Percentiles rank a stretch among this genome's conserved stretches.
Evolutionary conservation across 2,113 vertebrate genomes (phyloP).

Genomic region (Eulemur rufifrons): DNA sequence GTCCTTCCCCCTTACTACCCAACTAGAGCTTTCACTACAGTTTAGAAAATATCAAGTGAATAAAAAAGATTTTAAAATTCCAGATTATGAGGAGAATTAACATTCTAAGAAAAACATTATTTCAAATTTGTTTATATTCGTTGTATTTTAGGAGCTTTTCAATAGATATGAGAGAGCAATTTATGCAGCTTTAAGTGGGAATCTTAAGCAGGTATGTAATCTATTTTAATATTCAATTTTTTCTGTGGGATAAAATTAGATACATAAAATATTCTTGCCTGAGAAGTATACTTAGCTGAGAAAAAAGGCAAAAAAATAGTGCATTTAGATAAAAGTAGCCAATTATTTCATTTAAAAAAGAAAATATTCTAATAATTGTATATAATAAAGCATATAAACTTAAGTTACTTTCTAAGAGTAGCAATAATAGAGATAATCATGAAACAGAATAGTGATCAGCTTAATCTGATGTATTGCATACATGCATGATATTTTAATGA

Average conservation of each 20-base stretch:
- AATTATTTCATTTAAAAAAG: too few relatives aligned
- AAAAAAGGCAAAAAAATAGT: too few relatives aligned
- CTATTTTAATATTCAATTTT: background rate
- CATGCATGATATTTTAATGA: background rate
- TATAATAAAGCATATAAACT: background rate
- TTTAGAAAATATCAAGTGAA: constrained; percentile 36
- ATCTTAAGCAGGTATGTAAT: constrained; percentile 93
- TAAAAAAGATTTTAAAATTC: constrained; percentile 42
- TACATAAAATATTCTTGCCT: background rate
- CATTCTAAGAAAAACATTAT: background rate
- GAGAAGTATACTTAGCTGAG: too few relatives aligned
- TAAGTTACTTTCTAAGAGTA: background rate
- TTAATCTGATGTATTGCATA: background rate
- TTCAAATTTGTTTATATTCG: constrained; percentile 11
- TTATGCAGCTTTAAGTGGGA: constrained; percentile 96
- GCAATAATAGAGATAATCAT: background rate
- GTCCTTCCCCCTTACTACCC: background rate
- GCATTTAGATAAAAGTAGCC: too few relatives aligned
- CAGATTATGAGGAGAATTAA: background rate
- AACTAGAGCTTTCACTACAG: background rate
- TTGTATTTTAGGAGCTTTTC: constrained; percentile 90
- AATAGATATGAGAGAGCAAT: constrained; percentile 95
- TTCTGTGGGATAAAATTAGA: background rate
- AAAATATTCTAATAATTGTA: background rate
- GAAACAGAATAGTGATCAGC: background rate